Conservation (phyloP, 2,888 invertebrate genomes). For the Netelia virgata region DNA sequence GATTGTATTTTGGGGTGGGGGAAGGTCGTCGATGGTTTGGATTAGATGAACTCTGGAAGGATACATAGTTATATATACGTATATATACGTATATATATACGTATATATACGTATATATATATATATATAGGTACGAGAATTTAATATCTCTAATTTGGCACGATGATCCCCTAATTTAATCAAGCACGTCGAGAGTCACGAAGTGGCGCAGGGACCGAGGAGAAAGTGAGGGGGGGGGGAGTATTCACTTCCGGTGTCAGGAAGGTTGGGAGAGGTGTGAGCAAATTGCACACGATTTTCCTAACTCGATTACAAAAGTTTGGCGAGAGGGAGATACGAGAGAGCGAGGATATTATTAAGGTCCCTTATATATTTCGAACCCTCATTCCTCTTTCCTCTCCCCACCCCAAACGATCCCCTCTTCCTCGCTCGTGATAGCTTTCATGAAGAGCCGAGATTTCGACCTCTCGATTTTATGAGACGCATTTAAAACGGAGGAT, state of each 20-base stretch:
- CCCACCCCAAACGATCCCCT: slow-evolving; percentile 13
- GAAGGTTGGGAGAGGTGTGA: slow-evolving; percentile 2
- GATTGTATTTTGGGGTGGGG: background rate
- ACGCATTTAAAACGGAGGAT: slow-evolving; percentile 11
- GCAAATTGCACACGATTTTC: slow-evolving; percentile 61
- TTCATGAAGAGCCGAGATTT: slow-evolving; percentile 23
- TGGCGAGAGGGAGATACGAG: background rate
- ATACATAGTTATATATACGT: slow-evolving; percentile 13
- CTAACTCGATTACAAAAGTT: slow-evolving; percentile 48
- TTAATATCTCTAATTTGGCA: slow-evolving; percentile 83
- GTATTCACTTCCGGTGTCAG: slow-evolving; percentile 22
- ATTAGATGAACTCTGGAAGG: slow-evolving; percentile 13
- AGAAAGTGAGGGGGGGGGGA: slow-evolving; percentile 56
- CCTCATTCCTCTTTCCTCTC: slow-evolving; percentile 35
- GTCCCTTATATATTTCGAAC: slow-evolving; percentile 16
- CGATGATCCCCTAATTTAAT: slow-evolving; percentile 84
- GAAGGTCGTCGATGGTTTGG: background rate
- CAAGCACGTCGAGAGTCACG: slow-evolving; percentile 72
- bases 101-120: background rate
- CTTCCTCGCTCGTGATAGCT: slow-evolving; percentile 6
- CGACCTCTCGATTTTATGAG: slow-evolving; percentile 50
- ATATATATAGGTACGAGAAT: slow-evolving; percentile 70
- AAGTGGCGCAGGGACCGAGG: slow-evolving; percentile 11
- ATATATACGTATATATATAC: background rate
- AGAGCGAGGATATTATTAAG: slow-evolving; percentile 51